Conservation (phyloP, 2,113 vertebrate species). For the Gasterosteus nipponicus region DNA sequence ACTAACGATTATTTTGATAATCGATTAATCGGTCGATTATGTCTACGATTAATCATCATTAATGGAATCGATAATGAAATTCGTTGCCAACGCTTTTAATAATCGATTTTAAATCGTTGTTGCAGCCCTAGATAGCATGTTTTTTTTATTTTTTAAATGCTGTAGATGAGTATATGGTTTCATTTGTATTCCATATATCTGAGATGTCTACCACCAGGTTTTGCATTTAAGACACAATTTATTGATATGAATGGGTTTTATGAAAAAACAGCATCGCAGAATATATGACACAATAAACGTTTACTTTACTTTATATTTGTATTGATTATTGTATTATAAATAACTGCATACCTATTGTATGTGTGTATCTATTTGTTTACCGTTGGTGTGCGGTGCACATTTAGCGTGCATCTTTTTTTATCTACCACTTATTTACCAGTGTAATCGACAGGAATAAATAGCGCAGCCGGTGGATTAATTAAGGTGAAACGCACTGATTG, state of each 20-base stretch:
- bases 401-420: background rate
- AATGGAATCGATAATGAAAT: no score
- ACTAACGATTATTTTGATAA: no score
- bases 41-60: no score
- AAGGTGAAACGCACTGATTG: background rate
- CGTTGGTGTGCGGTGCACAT: background rate
- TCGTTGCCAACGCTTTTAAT: no score
- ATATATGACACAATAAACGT: constrained; percentile 25
- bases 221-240: background rate
- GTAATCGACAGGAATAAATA: background rate
- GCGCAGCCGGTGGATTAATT: background rate
- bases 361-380: background rate
- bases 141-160: no score
- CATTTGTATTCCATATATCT: no score
- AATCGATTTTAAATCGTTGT: no score
- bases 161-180: no score
- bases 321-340: no score
- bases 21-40: no score
- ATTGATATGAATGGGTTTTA: background rate
- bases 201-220: background rate
- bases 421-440: background rate
- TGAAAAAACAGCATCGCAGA: background rate
- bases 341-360: background rate
- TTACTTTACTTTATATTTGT: background rate
- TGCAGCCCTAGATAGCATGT: no score